These are phyloP conservation scores for Phalacrocorax pelagicus DNA, from an alignment of 2,113 vertebrate species.

Conservation along the genomic window DNA sequence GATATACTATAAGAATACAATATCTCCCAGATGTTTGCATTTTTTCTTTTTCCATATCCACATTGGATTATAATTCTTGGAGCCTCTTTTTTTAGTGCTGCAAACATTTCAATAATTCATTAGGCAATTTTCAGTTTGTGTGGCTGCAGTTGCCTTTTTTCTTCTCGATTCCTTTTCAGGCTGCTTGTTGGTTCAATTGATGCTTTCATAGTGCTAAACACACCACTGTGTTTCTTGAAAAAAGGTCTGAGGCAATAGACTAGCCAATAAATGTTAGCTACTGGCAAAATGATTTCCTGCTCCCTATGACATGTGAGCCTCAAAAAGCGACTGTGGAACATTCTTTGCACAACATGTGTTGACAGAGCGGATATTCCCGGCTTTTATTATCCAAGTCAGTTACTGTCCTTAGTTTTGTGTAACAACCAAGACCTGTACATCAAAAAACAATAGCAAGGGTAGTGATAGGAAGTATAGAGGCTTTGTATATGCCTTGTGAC, in stretches of 20 bases:
- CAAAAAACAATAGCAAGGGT: not conserved
- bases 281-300: not conserved
- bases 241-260: not conserved
- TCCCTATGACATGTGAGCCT: not conserved
- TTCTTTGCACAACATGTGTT: not conserved
- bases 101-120: not conserved
- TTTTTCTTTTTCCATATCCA: not conserved
- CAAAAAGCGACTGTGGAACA: not conserved
- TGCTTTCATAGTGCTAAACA: not conserved
- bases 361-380: not conserved
- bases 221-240: not conserved
- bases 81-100: not conserved
- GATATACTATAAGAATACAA: not conserved
- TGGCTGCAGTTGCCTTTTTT: not conserved
- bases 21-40: not conserved
- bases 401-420: not conserved
- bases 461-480: not conserved
- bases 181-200: not conserved
- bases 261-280: not conserved
- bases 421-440: not conserved
- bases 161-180: not conserved
- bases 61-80: not conserved
- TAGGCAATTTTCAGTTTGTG: not conserved
- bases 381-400: not conserved
- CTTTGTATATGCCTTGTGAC: not conserved